Conservation (phyloP, 2,113 vertebrate genomes). For the Serinus canaria region DNA sequence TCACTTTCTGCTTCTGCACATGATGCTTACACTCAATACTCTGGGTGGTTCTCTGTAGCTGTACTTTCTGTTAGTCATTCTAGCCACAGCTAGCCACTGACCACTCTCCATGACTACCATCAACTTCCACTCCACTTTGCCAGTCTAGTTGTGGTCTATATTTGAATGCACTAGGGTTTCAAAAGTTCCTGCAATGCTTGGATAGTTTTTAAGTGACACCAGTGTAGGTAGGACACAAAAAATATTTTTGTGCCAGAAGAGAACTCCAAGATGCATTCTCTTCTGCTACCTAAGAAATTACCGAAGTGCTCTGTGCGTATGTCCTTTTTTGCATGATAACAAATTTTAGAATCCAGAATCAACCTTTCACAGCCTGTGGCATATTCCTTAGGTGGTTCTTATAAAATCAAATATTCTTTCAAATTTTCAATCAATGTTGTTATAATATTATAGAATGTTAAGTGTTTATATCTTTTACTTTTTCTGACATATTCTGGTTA, state of each 20-base stretch:
- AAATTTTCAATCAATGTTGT: rapidly evolving
- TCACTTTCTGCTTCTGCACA: not conserved
- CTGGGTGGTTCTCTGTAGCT: not conserved
- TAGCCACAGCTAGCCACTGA: not conserved
- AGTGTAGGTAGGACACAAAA: not conserved
- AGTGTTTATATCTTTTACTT: not conserved
- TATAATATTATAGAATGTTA: not conserved
- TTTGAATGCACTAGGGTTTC: not conserved
- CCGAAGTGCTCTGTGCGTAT: not conserved
- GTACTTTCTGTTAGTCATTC: not conserved
- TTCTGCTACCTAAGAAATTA: not conserved
- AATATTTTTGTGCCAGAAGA: not conserved
- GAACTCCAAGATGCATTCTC: not conserved
- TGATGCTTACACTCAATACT: not conserved
- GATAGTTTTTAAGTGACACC: not conserved
- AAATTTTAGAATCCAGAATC: not conserved
- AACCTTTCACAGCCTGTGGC: rapidly evolving
- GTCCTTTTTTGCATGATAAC: not conserved
- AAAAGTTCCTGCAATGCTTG: not conserved
- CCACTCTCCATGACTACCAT: not conserved
- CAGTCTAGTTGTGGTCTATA: not conserved
- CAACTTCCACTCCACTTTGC: not conserved
- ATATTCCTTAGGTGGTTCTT: not conserved
- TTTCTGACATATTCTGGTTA: not conserved
- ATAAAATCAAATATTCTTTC: not conserved